These are phyloP conservation scores for Gonocerus acuteangulatus DNA, from an alignment of 2,888 invertebrate species.

Conservation along the genomic window DNA sequence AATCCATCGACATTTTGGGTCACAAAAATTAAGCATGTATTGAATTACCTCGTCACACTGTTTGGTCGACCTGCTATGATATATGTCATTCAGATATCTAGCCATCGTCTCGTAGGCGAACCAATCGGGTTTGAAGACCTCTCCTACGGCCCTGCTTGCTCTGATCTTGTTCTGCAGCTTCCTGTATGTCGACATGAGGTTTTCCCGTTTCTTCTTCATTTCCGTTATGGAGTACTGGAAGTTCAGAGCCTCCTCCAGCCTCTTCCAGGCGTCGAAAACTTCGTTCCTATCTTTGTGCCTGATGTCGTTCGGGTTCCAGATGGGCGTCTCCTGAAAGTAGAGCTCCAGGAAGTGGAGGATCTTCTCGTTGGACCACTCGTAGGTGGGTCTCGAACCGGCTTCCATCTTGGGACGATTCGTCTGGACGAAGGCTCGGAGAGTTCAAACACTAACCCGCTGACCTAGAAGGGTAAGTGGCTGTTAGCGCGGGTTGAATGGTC, in stretches of 20 bases:
- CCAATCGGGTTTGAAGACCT: constrained; percentile 45
- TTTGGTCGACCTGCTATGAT: not conserved
- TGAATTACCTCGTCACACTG: not conserved
- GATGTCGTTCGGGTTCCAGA: not conserved
- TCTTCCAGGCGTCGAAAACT: not conserved
- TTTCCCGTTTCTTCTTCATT: not conserved
- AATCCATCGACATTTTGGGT: no score
- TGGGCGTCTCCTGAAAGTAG: not conserved
- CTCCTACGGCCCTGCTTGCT: constrained; percentile 17
- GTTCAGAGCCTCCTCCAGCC: not conserved
- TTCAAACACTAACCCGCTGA: no score
- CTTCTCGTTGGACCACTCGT: not conserved
- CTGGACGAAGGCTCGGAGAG: no score
- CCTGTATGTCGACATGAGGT: not conserved
- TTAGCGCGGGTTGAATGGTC: no score
- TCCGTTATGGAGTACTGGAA: not conserved
- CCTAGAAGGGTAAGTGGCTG: no score
- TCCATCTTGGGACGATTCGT: no score
- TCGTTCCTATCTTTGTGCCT: not conserved
- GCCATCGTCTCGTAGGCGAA: constrained; percentile 47
- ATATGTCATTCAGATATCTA: not conserved
- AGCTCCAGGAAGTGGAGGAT: not conserved
- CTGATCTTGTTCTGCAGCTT: not conserved
- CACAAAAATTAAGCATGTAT: no score
- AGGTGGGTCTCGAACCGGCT: not conserved